Evolutionary conservation across 1,140 invertebrate genomes (phyloP).

Genomic region (Euura saliciscinereae): DNA sequence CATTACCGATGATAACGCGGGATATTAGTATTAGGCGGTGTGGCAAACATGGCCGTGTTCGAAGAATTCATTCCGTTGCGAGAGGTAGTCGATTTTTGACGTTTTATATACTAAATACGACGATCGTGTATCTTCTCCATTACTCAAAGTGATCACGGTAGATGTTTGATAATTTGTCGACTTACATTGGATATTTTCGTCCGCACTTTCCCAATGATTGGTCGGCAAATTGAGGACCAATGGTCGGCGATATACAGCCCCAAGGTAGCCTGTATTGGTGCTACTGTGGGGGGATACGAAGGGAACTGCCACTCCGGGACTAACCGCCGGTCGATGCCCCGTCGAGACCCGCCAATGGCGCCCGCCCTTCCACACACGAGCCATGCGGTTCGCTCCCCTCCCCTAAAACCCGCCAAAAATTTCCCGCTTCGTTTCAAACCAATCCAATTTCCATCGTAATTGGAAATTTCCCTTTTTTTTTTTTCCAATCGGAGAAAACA

Average conservation of each 20-base stretch:
- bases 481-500: no score
- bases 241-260: conserved; percentile 66
- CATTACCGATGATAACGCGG: neutral
- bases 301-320: conserved; percentile 62
- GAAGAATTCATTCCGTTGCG: no score
- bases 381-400: conserved; percentile 3
- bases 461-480: no score
- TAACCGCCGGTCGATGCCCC: conserved; percentile 50
- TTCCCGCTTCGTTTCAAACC: neutral
- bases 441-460: no score
- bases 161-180: conserved; percentile 75
- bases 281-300: conserved; percentile 52
- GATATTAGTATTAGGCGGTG: neutral
- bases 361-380: neutral
- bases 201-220: conserved; percentile 72
- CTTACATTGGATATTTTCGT: conserved; percentile 80
- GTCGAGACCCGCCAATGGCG: conserved; percentile 19
- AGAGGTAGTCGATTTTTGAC: conserved; percentile 8
- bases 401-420: neutral
- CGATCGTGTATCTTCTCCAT: conserved; percentile 30
- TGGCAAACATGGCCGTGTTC: conserved; percentile 44
- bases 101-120: conserved; percentile 24
- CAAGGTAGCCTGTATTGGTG: conserved; percentile 66
- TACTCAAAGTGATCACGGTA: conserved; percentile 31
- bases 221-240: conserved; percentile 72